phyloP scores from a whole-genome alignment of 2,888 invertebrate species.

The Acanthosepion esculentum region DNA sequence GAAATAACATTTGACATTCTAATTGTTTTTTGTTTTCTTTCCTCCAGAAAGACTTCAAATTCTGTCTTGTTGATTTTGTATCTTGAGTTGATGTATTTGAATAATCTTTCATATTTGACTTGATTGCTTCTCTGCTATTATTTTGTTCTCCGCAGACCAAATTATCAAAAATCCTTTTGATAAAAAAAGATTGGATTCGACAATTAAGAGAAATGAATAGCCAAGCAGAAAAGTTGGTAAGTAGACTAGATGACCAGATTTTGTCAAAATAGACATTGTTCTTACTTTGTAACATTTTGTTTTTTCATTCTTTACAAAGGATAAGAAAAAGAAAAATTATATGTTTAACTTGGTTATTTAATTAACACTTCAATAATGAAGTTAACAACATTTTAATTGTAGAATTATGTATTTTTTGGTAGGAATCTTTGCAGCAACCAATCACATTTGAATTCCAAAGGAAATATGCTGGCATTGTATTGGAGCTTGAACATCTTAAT shows the following conservation, averaged over 20 bases:
- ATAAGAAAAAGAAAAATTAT: no score
- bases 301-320: no score
- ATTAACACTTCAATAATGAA: no score
- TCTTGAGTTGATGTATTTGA: no score
- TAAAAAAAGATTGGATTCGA: conserved; percentile 87
- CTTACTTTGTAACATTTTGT: no score
- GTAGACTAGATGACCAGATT: conserved; percentile 48
- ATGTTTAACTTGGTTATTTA: no score
- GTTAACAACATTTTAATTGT: background rate
- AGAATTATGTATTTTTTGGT: conserved; percentile 51
- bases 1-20: no score
- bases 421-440: conserved; percentile 84
- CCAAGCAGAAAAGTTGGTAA: conserved; percentile 86
- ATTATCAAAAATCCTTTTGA: conserved; percentile 87
- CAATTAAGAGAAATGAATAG: conserved; percentile 89
- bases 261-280: background rate
- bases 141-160: conserved; percentile 79
- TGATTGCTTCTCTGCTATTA: background rate
- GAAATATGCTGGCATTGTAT: conserved; percentile 88
- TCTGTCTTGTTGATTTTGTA: background rate
- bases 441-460: conserved; percentile 91
- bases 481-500: conserved; percentile 93
- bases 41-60: background rate
- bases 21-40: background rate
- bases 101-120: background rate